Conservation (phyloP, 2,797 vertebrate species). For the Sciurus vulgaris region DNA sequence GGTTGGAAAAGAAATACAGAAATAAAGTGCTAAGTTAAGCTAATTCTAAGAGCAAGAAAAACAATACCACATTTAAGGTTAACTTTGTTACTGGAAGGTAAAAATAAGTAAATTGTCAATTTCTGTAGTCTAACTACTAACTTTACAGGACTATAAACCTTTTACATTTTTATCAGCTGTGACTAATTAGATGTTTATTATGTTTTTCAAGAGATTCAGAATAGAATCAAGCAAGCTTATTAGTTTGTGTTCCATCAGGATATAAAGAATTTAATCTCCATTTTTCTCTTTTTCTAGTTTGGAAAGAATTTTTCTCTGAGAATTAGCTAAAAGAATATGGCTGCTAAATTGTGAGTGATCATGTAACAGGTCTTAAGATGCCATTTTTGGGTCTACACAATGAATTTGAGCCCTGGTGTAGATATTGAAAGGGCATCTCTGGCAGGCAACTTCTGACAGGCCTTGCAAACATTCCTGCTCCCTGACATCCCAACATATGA, state of each 20-base stretch:
- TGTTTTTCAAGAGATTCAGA: neutral
- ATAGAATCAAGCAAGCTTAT: neutral
- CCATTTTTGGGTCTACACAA: neutral
- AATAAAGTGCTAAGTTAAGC: neutral
- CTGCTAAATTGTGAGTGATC: neutral
- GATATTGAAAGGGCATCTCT: too few species aligned
- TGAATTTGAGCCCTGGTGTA: neutral
- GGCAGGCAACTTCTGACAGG: neutral
- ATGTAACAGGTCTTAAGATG: neutral
- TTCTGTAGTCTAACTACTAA: neutral
- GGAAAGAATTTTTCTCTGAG: neutral
- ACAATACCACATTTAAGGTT: neutral
- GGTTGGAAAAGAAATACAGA: neutral
- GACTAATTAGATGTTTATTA: neutral
- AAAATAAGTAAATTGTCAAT: neutral
- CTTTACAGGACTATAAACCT: neutral
- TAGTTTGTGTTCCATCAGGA: neutral
- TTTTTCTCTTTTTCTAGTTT: neutral
- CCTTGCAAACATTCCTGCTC: neutral
- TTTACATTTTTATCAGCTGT: neutral
- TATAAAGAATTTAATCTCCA: neutral
- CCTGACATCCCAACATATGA: neutral
- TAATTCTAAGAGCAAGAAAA: neutral
- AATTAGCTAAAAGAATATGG: neutral
- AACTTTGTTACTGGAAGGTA: neutral